Evolutionary conservation across 2,888 invertebrate genomes (phyloP), one percentile per base, ranked within the genome.

Genomic region (Dryobota labecula): DNA sequence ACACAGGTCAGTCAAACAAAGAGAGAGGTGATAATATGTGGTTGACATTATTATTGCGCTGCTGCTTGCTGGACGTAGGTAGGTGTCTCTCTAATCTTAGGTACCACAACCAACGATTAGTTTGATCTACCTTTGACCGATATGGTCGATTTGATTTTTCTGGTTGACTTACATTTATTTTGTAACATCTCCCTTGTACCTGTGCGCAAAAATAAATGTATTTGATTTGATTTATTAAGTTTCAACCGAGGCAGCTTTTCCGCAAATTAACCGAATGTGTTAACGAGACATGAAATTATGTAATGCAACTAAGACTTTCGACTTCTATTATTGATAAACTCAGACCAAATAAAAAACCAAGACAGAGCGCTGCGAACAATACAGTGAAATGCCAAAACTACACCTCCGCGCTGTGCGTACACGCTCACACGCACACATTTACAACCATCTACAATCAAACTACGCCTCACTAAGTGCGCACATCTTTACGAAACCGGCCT

Each of bases 1-100:
- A 98, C 90, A 98, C 98, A 75, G 97, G 97, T 97, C 15, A 57
- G 75, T 54, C 54, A 54, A 53, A 78, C 51, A 56, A 58, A 72
- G 30, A 73, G 36, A 77, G 43, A 77, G 36, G 70, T 77, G 76
- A 56, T 66, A 76, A 56, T 73, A 47, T 56, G 43, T 51, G 8
- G 45, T n/a, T 51, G 78, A 51, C 43, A 77, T 57, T 49, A 56
- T 43, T 57, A 27, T 38, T 18, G n/a, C 7, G 7, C 5, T 27
- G 20, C 43, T 60, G 53, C 27, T 54, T 33, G 20, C 15, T 70
- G 15, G 45, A 24, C 9, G 30, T 30, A 30, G 5, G 54, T 30
- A n/a, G 27, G 20, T 60, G 27, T 54, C n/a, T 63, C 27, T 27
- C n/a, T 64, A 64, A n/a, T 41, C 24, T n/a, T 41, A 18, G 20